Conservation (phyloP, 2,888 invertebrate species). For the Heliconius sara region DNA sequence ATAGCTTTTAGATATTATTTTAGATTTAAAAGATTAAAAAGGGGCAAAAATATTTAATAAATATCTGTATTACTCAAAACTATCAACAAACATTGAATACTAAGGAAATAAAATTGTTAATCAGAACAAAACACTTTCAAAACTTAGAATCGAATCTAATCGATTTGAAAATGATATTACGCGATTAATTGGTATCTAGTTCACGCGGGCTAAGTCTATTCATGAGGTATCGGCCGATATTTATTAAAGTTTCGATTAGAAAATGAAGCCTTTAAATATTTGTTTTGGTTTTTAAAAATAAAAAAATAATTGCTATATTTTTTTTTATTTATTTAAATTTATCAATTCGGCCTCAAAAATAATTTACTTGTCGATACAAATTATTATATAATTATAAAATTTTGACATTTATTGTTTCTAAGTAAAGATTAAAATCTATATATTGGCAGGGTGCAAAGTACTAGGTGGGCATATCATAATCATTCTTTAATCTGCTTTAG, state of each 20-base stretch:
- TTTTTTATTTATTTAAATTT: too few species aligned
- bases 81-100: background rate
- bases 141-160: conserved; percentile 33
- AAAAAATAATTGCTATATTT: too few species aligned
- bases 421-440: too few species aligned
- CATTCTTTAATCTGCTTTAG: too few species aligned
- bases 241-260: background rate
- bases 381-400: too few species aligned
- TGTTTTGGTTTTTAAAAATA: too few species aligned
- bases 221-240: background rate
- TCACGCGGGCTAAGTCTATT: conserved; percentile 2
- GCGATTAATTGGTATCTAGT: conserved; percentile 30
- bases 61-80: background rate
- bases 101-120: conserved; percentile 19
- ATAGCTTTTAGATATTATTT: too few species aligned
- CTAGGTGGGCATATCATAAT: too few species aligned
- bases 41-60: background rate
- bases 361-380: too few species aligned
- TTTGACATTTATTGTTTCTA: too few species aligned
- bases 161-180: conserved; percentile 30
- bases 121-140: conserved; percentile 38
- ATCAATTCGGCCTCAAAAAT: too few species aligned
- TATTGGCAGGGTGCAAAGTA: too few species aligned
- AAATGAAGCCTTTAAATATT: background rate
- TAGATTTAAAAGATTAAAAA: background rate